Evolutionary conservation across 2,888 invertebrate genomes (phyloP), one percentile per base, ranked within the genome.

Genomic region (Hymenopus coronatus): DNA sequence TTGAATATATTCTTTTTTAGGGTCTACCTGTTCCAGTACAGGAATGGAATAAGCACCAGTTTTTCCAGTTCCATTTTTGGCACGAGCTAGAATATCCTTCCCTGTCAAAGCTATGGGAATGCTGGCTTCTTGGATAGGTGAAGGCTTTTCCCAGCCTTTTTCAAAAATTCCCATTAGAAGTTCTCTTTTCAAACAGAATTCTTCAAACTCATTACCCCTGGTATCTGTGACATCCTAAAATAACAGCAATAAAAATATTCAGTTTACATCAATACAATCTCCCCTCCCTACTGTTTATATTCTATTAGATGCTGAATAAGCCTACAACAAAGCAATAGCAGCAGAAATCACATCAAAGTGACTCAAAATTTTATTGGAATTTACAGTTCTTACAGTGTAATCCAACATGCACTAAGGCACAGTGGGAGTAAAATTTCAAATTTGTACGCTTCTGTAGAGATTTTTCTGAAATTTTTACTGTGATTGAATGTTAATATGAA

Each of bases 21-120:
- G 96, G 94, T 97, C 97, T 92, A 98, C 95, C 95, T 98, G 97
- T 95, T 99, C 99, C 93, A 99, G 95, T 91, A 99, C 97, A 92
- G 99, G 99, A 94, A 99, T 99, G 93, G 98, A 98, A 94, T 99
- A 99, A 91, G 99, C 99, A 93, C 99, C 99, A 93, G 99, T 99
- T 95, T 99, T 99, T 92, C 96, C 99, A 91, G 99, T 99, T 92
- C 99, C 99, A 94, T 99, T 99, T 95, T 99, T 99, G 92, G 99
- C 99, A 93, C 99, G 96, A 90, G 99, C 99, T 92, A 99, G 95
- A 92, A 99, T 97, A 94, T 99, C 99, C 94, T 98, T 97, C 92
- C 99, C 99, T 92, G 98, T 97, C 92, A 99, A 95, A 91, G 99
- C 99, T 92, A 99, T 98, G 90, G 99, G 99, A 94, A 99, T 99